phyloP scores from a whole-genome alignment of 2,797 vertebrate species.

The Bradypodion ventrale region DNA sequence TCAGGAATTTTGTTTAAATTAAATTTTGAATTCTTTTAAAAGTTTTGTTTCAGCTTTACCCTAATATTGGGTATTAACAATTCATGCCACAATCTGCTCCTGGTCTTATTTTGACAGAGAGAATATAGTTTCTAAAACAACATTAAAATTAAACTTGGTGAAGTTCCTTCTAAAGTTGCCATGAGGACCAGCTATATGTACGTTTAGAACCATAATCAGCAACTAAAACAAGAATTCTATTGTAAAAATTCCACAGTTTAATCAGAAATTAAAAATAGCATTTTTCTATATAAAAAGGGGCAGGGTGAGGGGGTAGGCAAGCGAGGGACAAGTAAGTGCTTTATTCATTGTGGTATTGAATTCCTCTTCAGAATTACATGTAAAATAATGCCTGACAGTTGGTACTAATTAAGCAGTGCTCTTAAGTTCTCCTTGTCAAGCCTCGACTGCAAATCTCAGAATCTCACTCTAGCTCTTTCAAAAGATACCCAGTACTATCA shows the following conservation, averaged over 20 bases:
- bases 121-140: too few relatives aligned
- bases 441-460: neutral
- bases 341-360: neutral
- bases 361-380: neutral
- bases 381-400: neutral
- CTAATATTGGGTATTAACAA: too few relatives aligned
- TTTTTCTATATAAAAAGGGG: too few relatives aligned
- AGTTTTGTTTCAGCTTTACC: too few relatives aligned
- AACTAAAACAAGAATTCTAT: neutral
- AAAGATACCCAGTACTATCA: neutral
- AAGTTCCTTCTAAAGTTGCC: neutral
- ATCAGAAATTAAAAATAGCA: constrained; percentile 8
- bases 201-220: neutral
- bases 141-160: neutral
- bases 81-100: too few relatives aligned
- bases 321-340: neutral
- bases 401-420: neutral
- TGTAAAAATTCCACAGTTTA: neutral
- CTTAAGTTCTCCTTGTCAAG: neutral
- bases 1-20: too few relatives aligned
- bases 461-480: neutral
- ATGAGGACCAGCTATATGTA: too few relatives aligned
- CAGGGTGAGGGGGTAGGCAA: neutral
- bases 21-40: too few relatives aligned
- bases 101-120: too few relatives aligned